Evolutionary conservation across 2,113 vertebrate genomes (phyloP), one percentile per base, ranked within the genome.

Genomic region (Muntiacus muntjak): DNA sequence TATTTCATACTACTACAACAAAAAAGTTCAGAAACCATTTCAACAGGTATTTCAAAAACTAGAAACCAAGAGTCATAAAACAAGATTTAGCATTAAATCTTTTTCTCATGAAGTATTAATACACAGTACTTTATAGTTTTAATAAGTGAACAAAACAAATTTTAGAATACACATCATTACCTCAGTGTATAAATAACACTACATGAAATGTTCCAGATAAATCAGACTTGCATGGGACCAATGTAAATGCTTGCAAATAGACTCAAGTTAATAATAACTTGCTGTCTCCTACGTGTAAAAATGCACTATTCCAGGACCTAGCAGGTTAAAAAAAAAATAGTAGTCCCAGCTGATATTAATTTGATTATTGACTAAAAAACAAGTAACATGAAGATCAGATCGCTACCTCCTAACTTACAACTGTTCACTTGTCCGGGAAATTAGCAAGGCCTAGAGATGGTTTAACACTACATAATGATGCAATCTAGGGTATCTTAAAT

Each of bases 11-110:
- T 15, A 78, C 11, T 88, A 54, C 43, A 64, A 89, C 21, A 96
- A 58, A 95, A 60, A 82, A 86, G 95, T 95, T 97, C 60, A 76
- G 89, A 96, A 95, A 95, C 5, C 4, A 89, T 50, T 97, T 95
- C 62, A 95, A 95, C 5, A 60, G 55, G 12, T 71, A 40, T 95
- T 97, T 96, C 23, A 92, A 62, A 97, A 97, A 95, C 43, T 79
- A 95, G 60, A 97, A 79, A 91, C 84, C 54, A 71, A 76, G 15
- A 86, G 28, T 62, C 52, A 87, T 25, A 95, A 96, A 95, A 71
- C n/a, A 91, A 89, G 92, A 85, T 36, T 40, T 54, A 62, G 54
- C 33, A 71, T 50, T 79, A 76, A 93, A 78, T 89, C 45, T 84
- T 84, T 47, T 47, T 78, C 25, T 36, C 40, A 54, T 92, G 33